Evolutionary conservation across 1,140 invertebrate species (phyloP), one percentile per base, ranked within the genome.

Genomic region (Drosophila chauvacae): DNA sequence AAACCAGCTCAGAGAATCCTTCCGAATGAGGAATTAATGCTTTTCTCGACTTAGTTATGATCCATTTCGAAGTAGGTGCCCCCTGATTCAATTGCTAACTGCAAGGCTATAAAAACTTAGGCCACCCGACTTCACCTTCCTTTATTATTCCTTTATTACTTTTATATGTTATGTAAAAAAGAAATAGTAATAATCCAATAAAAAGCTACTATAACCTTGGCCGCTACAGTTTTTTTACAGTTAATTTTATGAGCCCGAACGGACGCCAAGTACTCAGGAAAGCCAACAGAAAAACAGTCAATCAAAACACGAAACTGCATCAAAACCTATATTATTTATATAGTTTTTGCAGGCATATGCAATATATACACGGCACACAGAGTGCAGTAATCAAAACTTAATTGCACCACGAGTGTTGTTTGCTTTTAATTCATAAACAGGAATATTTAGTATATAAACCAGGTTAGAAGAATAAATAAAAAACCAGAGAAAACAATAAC

Each of bases 261-360:
- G 9, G 47, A 45, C 65, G 18, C 13, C 28, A 51, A 60, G 11
- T 35, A 39, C 35, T 62, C 35, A 62, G 51, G 20, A 53, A 65
- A 35, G 61, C 37, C 66, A 55, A 70, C 66, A 45, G 62, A 55
- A 64, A 68, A 68, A 42, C 18, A 68, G 66, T 68, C 65, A 68
- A 70, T 55, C 61, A 55, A 45, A 13, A 66, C 39, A 48, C 62
- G 23, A 70, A 70, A 68, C 45, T 35, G 63, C 50, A 37, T 18
- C 11, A 35, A 23, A 56, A 37, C n/a, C 37, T 51, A 45, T 68
- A 55, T 45, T 68, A 70, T 70, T 70, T 55, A 35, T 28, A 45
- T n/a, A 65, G 35, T 42, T 62, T 33, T 62, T 37, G 51, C 18
- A 4, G 1, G 26, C 26, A 23, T 20, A 30, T 28, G 35, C 23